phyloP scores from a whole-genome alignment of 2,113 vertebrate species.

The Nymphicus hollandicus region DNA sequence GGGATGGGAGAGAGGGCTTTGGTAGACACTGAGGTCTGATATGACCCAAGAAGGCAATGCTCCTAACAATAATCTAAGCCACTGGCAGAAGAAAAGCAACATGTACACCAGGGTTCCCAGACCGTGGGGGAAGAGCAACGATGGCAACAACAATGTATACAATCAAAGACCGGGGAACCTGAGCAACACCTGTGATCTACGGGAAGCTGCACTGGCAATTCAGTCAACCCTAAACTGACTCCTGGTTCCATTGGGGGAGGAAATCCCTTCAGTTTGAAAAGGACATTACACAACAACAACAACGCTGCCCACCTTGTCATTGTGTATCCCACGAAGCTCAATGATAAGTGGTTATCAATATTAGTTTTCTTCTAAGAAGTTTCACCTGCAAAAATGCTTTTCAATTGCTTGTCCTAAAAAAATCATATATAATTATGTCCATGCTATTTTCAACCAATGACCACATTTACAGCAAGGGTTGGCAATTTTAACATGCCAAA shows the following conservation, averaged over 20 bases:
- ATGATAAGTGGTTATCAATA: neutral
- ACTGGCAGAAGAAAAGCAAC: neutral
- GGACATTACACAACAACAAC: neutral
- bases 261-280: neutral
- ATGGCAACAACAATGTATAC: neutral
- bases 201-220: neutral
- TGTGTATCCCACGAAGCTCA: neutral
- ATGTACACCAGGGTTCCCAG: neutral
- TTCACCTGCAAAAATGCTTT: neutral
- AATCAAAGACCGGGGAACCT: neutral
- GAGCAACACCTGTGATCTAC: neutral
- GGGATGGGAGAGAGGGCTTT: neutral
- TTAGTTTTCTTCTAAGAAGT: neutral
- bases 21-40: neutral
- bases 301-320: neutral
- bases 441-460: neutral
- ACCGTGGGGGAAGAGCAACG: neutral
- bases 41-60: neutral
- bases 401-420: neutral
- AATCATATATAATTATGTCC: neutral
- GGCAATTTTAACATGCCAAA: neutral
- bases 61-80: neutral
- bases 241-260: neutral
- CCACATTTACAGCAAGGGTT: neutral
- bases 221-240: neutral